Evolutionary conservation across 2,888 invertebrate species (phyloP).

Genomic region (Heliconius ismenius): DNA sequence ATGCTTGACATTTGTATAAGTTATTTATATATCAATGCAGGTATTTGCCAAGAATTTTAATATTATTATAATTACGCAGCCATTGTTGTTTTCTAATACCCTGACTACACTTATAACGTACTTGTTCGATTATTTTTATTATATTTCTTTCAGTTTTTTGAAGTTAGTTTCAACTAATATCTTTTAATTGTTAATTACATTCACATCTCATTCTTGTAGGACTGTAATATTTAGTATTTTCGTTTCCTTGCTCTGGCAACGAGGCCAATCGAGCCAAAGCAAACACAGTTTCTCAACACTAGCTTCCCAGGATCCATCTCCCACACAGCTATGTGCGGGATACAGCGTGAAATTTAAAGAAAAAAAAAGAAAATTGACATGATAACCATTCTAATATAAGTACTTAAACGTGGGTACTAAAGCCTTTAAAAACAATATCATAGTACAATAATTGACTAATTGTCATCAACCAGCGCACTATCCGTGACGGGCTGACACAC

Average conservation of each 20-base stretch:
- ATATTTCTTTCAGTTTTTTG: background rate
- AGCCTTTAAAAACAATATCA: background rate
- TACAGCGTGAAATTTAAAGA: background rate
- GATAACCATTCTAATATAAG: background rate
- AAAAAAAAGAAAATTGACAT: no score
- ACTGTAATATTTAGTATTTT: background rate
- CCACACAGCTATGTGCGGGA: background rate
- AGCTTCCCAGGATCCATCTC: background rate
- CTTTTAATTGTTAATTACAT: background rate
- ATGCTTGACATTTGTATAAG: constrained; percentile 21
- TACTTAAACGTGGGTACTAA: background rate
- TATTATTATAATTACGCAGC: constrained; percentile 10
- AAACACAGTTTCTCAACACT: background rate
- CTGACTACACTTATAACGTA: background rate
- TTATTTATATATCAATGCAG: constrained; percentile 23
- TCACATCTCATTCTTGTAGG: no score
- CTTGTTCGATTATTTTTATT: background rate
- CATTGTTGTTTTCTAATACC: constrained; percentile 13
- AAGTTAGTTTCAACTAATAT: background rate
- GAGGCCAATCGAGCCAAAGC: background rate
- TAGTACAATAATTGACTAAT: constrained; percentile 18
- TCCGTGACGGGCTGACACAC: constrained; percentile 45
- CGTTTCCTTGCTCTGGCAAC: background rate
- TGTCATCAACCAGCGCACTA: constrained; percentile 45
- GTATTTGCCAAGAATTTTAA: constrained; percentile 18